Percentiles rank a stretch among this genome's conserved stretches.
These are phyloP conservation scores for Lytechinus variegatus DNA, from an alignment of 35 echinoderm and acorn worm species.

Conservation along the genomic window DNA sequence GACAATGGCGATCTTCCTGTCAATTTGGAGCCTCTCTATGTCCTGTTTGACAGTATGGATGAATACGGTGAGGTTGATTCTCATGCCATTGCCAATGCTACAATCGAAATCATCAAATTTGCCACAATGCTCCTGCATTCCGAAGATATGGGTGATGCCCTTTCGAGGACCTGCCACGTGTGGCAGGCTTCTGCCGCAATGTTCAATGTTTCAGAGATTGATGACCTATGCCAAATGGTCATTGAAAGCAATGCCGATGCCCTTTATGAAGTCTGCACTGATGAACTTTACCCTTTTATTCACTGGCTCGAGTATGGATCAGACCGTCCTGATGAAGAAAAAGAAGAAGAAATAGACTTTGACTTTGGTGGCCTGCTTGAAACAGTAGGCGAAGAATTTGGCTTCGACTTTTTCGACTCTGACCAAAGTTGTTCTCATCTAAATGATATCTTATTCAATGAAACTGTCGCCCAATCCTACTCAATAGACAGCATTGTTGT, in stretches of 20 bases:
- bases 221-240: neutral
- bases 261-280: neutral
- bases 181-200: neutral
- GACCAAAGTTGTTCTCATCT: neutral
- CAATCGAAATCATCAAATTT: neutral
- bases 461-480: neutral
- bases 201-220: neutral
- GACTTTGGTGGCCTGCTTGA: neutral
- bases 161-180: neutral
- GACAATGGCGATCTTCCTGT: neutral
- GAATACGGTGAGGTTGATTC: neutral
- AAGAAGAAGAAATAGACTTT: neutral
- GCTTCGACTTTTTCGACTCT: neutral
- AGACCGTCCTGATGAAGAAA: neutral
- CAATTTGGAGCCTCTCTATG: neutral
- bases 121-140: neutral
- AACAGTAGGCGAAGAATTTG: neutral
- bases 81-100: neutral
- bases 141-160: neutral
- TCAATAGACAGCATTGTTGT: neutral
- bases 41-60: neutral
- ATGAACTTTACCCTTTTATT: neutral
- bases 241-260: neutral
- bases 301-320: too few relatives aligned
- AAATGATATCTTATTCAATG: neutral